These are phyloP conservation scores for Crossocerus cetratus DNA, from an alignment of 2,888 invertebrate species.

Conservation along the genomic window DNA sequence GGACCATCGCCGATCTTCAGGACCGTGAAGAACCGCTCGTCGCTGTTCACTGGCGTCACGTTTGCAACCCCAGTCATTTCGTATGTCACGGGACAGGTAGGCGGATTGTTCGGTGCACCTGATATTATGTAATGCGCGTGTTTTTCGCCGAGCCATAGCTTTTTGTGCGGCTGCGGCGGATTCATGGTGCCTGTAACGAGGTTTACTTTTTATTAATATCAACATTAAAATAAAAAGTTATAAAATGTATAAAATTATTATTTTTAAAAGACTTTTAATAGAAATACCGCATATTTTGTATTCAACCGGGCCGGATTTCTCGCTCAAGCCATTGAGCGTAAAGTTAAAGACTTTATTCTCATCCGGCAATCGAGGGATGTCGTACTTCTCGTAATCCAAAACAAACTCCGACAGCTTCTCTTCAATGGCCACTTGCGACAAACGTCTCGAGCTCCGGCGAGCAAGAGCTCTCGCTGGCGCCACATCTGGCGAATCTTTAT, in stretches of 20 bases:
- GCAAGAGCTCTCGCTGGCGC: too few relatives aligned
- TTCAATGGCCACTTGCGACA: background rate
- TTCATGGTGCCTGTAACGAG: conserved; percentile 32
- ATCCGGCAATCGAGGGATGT: conserved; percentile 26
- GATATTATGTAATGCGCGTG: conserved; percentile 57
- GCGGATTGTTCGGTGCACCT: conserved; percentile 51
- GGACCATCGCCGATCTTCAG: conserved; percentile 47
- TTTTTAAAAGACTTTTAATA: too few relatives aligned
- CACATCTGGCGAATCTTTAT: too few relatives aligned
- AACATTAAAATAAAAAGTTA: too few relatives aligned
- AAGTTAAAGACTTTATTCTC: conserved; percentile 41
- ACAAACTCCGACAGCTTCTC: background rate
- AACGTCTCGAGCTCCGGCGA: too few relatives aligned
- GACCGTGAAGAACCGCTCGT: conserved; percentile 62
- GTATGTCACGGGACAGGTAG: conserved; percentile 53
- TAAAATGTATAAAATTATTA: too few relatives aligned
- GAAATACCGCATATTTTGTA: conserved; percentile 49
- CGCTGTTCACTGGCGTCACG: conserved; percentile 61
- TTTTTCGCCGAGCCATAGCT: conserved; percentile 55
- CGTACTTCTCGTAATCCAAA: background rate
- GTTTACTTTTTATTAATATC: background rate
- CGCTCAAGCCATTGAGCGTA: conserved; percentile 32
- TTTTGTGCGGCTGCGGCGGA: conserved; percentile 38
- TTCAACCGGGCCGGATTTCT: conserved; percentile 34
- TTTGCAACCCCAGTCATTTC: conserved; percentile 59